Evolutionary conservation across 1,140 invertebrate genomes (phyloP), one percentile per base, ranked within the genome.

Genomic region (Neodiprion lecontei): DNA sequence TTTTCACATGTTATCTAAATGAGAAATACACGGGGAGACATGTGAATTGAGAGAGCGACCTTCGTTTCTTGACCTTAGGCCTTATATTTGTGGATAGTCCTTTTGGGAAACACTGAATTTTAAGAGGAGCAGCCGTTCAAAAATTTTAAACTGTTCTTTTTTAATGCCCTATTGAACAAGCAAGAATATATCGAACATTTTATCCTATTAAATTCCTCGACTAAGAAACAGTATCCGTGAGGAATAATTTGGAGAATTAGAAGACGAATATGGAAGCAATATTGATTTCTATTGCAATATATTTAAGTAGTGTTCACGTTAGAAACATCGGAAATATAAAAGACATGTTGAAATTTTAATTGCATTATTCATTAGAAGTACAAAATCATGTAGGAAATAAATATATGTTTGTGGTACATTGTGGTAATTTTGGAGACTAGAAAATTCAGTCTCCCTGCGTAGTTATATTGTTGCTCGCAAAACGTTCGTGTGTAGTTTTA

Each of bases 371-470:
- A 68, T 74, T 74, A 76, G 81, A 87, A 84, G 82, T 86, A 87
- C 82, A 86, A 87, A 86, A 86, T 82, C 79, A 84, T 84, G 80
- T 85, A 82, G 79, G 84, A 85, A 84, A 85, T 87, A 85, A 86
- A 84, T 85, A 86, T 40, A 40, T 40, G 28, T 82, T 81, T 83
- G 74, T 80, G 72, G 72, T 82, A 84, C 80, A 81, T 82, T 81
- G 76, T 40, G 28, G 28, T 40, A 40, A 82, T 77, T 78, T 72
- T 12, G 80, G 83, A 85, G 83, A 83, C 83, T 84, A 85, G 82
- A 83, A 77, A 80, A 72, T 76, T 83, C 80, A 84, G 82, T 84
- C 83, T 76, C 79, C 83, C 75, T 79, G 72, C 78, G 74, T 81
- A 83, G 77, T 72, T 81, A 80, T 76, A 80, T 74, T 80, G 74